These are phyloP conservation scores for Meriones psammophilus DNA, from an alignment of 2,797 vertebrate genomes.

Conservation along the genomic window DNA sequence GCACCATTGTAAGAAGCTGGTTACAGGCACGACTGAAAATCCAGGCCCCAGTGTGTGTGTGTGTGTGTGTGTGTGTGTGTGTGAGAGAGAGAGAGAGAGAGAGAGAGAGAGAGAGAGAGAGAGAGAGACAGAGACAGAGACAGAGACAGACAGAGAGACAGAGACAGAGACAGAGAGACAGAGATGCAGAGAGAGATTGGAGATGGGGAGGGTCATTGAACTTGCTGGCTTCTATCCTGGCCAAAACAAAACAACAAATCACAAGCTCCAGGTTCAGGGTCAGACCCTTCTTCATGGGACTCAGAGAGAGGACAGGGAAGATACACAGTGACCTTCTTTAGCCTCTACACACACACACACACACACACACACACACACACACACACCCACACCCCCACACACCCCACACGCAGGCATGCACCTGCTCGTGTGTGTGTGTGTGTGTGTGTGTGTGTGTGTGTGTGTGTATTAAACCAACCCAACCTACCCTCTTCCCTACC, in stretches of 20 bases:
- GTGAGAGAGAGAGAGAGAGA: no score
- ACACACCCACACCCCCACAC: no score
- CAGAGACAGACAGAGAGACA: no score
- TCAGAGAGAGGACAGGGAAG: neutral
- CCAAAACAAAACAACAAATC: neutral
- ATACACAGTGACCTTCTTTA: no score
- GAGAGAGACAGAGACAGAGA: no score
- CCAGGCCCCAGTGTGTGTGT: neutral
- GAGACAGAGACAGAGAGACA: no score
- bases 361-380: no score
- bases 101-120: no score
- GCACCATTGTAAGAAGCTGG: neutral
- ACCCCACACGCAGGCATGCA: neutral
- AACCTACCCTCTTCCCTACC: neutral
- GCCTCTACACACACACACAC: neutral
- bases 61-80: neutral
- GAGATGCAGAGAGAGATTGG: neutral
- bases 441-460: neutral
- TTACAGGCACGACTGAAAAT: neutral
- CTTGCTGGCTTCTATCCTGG: neutral
- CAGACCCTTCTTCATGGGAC: neutral
- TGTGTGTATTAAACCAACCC: neutral
- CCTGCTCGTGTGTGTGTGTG: neutral
- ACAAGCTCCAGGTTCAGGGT: neutral
- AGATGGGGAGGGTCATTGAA: no score